Percentiles rank a stretch among this genome's conserved stretches.
These are phyloP conservation scores for Lithophane leautieri DNA, from an alignment of 2,888 invertebrate genomes.

Conservation along the genomic window DNA sequence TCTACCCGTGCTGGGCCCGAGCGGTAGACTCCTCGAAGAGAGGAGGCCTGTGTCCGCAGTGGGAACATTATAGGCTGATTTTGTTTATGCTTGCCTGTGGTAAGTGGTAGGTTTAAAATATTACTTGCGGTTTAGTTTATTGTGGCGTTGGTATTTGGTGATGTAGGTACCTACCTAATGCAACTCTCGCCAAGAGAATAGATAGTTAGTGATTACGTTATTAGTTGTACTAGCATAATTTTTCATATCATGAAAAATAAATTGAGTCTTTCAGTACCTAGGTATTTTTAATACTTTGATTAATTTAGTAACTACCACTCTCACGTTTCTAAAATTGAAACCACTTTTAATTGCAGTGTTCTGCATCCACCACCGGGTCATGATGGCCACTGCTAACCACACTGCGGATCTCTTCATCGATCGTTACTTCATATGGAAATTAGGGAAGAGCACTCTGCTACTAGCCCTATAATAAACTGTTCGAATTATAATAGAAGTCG, in stretches of 20 bases:
- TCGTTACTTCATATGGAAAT: not conserved
- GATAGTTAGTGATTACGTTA: not conserved
- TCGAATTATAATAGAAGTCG: slow-evolving; percentile 35
- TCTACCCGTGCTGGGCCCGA: too few relatives aligned
- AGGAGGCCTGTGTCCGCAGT: too few relatives aligned
- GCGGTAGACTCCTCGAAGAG: too few relatives aligned
- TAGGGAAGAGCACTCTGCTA: slow-evolving; percentile 1
- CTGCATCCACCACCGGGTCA: not conserved
- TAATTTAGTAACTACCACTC: too few relatives aligned
- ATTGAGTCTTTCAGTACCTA: not conserved
- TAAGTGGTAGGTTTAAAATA: not conserved
- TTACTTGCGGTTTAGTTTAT: not conserved
- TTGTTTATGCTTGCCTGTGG: too few relatives aligned
- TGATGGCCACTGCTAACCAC: not conserved
- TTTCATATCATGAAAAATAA: not conserved
- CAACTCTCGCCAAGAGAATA: not conserved
- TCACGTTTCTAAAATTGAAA: not conserved
- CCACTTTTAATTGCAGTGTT: not conserved
- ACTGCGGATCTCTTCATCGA: not conserved
- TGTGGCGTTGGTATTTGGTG: not conserved
- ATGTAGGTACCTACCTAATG: not conserved
- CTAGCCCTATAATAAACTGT: slow-evolving; percentile 27
- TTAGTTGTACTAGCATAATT: too few relatives aligned
- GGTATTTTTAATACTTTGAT: too few relatives aligned
- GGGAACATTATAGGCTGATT: too few relatives aligned